Conservation (phyloP, 1,140 invertebrate species). For the Cotesia glomerata region DNA sequence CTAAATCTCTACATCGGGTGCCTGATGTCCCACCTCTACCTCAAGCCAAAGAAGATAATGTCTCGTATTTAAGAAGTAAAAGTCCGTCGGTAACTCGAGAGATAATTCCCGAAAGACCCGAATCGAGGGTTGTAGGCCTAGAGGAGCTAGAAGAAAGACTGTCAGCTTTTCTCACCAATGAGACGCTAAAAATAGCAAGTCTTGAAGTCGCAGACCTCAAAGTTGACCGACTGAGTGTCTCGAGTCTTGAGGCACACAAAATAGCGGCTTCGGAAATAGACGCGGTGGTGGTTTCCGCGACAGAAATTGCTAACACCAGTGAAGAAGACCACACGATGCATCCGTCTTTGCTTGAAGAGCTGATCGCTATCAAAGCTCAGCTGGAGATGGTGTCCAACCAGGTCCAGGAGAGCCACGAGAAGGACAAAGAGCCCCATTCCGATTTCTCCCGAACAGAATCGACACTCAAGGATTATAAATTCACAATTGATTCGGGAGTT, state of each 20-base stretch:
- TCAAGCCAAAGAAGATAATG: conserved; percentile 2
- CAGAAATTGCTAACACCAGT: conserved; percentile 63
- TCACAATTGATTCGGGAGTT: neutral
- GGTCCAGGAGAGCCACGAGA: neutral
- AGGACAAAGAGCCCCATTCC: neutral
- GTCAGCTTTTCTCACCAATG: conserved; percentile 43
- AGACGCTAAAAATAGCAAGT: conserved; percentile 62
- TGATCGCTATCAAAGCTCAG: conserved; percentile 58
- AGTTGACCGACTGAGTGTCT: conserved; percentile 77
- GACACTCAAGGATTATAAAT: neutral
- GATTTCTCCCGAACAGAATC: conserved; percentile 7
- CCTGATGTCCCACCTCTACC: conserved; percentile 30
- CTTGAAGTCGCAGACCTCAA: conserved; percentile 77
- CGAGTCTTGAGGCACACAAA: conserved; percentile 76
- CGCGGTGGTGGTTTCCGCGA: conserved; percentile 71
- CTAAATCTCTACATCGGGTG: neutral
- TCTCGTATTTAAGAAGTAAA: conserved; percentile 10
- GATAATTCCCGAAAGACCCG: conserved; percentile 2
- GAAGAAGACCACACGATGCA: conserved; percentile 39
- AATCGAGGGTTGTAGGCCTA: conserved; percentile 17
- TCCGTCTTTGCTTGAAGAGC: conserved; percentile 52
- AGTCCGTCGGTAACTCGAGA: conserved; percentile 22
- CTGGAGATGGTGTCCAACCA: conserved; percentile 43
- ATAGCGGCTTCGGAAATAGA: conserved; percentile 82
- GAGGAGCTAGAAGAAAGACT: conserved; percentile 32